phyloP scores from a whole-genome alignment of 2,797 vertebrate genomes.

The Toxotes lorentzi region DNA sequence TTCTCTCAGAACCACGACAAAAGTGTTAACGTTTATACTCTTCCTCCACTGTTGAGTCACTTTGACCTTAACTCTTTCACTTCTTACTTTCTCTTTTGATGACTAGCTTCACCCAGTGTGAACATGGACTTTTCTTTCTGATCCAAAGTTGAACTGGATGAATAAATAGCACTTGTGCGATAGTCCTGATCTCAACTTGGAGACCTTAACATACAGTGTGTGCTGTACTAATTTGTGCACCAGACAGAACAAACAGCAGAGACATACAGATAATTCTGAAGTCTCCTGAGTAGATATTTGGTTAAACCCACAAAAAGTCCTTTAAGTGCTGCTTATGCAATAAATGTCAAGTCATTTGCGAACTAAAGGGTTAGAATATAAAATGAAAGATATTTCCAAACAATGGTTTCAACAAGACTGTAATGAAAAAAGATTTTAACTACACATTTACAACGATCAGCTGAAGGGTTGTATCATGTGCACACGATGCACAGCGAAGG shows the following conservation, averaged over 20 bases:
- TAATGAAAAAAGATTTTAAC: conserved; percentile 15
- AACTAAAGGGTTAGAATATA: conserved; percentile 11
- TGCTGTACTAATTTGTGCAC: neutral
- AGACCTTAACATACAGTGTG: neutral
- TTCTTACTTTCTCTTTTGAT: neutral
- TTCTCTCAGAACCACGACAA: conserved; percentile 1
- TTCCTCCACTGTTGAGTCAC: neutral
- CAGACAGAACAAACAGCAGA: neutral
- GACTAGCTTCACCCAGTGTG: neutral
- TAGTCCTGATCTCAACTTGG: neutral
- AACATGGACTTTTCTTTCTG: neutral
- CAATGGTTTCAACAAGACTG: conserved; percentile 10
- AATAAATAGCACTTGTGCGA: neutral
- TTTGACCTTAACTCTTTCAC: neutral
- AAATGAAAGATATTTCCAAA: conserved; percentile 36
- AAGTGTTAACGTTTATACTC: conserved; percentile 6
- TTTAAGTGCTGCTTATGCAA: neutral
- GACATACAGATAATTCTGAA: neutral
- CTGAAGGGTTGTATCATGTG: neutral
- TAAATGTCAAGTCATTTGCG: conserved; percentile 4
- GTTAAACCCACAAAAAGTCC: neutral
- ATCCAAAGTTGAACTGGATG: neutral
- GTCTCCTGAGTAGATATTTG: conserved; percentile 9
- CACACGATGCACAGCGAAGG: conserved; percentile 11
- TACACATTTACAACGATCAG: conserved; percentile 6